A percentile compares a stretch with the other conserved stretches of the same genome.
Conservation (phyloP, 2,797 vertebrate species). For the Artibeus jamaicensis region DNA sequence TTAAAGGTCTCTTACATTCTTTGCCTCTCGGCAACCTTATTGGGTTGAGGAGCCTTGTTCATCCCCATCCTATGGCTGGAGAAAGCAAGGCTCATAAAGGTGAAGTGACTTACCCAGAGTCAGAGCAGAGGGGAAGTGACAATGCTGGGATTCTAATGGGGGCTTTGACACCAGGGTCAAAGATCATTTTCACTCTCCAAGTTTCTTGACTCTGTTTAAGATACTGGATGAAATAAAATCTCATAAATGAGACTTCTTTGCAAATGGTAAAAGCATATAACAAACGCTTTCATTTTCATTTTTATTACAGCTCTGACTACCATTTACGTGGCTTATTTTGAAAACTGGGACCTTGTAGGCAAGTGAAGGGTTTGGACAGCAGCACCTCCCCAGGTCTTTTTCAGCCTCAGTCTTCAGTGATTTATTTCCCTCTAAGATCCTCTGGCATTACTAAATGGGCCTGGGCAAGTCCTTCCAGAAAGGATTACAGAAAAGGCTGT, state of each 20-base stretch:
- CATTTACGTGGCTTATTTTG: not conserved
- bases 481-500: constrained; percentile 37
- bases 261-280: not conserved
- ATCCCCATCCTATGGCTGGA: not conserved
- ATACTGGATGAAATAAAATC: not conserved
- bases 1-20: not conserved
- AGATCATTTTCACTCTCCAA: not conserved
- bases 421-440: constrained; percentile 49
- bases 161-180: not conserved
- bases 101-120: not conserved
- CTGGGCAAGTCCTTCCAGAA: constrained; percentile 20
- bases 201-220: not conserved
- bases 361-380: not conserved
- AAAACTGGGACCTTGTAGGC: not conserved
- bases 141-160: not conserved
- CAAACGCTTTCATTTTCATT: not conserved
- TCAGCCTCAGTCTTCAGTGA: not conserved
- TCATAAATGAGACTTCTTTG: not conserved
- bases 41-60: not conserved
- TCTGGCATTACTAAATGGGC: constrained; percentile 12
- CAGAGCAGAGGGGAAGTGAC: not conserved
- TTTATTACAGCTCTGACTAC: not conserved
- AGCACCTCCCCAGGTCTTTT: not conserved
- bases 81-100: not conserved
- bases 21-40: not conserved